Conservation (phyloP, 2,113 vertebrate genomes). For the Eira barbara region DNA sequence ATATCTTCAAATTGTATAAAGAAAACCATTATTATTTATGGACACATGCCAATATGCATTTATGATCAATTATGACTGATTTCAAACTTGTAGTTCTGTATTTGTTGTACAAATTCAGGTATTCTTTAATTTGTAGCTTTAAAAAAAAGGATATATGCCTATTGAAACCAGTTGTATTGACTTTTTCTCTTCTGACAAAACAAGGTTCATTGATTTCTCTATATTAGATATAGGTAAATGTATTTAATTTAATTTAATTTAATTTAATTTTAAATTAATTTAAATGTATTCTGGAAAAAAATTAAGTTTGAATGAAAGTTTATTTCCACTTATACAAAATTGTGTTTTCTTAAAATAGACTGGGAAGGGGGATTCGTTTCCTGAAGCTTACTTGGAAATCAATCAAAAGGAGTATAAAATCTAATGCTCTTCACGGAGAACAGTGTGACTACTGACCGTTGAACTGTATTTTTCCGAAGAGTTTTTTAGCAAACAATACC, state of each 20-base stretch:
- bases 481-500: constrained; percentile 62
- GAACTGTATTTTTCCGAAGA: constrained; percentile 68
- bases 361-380: constrained; percentile 28
- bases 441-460: constrained; percentile 49
- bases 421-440: constrained; percentile 34
- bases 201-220: not conserved
- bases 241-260: no score
- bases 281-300: constrained; percentile 46
- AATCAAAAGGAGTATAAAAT: constrained; percentile 29
- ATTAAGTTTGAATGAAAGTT: constrained; percentile 13
- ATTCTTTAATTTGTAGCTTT: not conserved
- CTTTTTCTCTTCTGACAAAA: constrained; percentile 9
- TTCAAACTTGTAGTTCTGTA: not conserved
- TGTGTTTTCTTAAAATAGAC: not conserved
- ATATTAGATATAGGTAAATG: constrained; percentile 51
- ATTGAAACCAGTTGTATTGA: not conserved
- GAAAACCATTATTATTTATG: constrained; percentile 1
- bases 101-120: not conserved
- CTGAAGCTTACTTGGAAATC: constrained; percentile 13
- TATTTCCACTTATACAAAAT: constrained; percentile 38
- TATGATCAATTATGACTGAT: not conserved
- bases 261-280: no score
- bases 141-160: not conserved
- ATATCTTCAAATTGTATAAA: not conserved
- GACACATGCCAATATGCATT: not conserved